These are phyloP conservation scores for Nyctalus aviator DNA, from an alignment of 2,797 vertebrate species.

Conservation along the genomic window DNA sequence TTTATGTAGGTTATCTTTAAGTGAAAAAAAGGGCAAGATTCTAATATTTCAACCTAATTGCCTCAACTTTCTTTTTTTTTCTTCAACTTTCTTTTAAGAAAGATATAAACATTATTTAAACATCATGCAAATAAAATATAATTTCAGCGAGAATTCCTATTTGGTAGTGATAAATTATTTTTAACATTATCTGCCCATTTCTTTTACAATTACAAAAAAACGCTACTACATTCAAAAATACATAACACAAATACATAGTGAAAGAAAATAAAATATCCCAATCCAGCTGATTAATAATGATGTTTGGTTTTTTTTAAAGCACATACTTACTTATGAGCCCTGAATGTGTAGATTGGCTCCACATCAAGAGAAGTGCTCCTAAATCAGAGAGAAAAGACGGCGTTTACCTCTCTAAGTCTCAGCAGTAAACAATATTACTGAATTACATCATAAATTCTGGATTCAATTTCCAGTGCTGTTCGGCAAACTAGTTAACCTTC, in stretches of 20 bases:
- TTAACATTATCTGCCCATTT: constrained; percentile 50
- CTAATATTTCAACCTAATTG: constrained; percentile 42
- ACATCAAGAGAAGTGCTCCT: constrained; percentile 98
- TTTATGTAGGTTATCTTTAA: constrained; percentile 8
- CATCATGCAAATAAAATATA: constrained; percentile 55
- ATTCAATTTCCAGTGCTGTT: constrained; percentile 45
- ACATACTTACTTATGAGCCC: constrained; percentile 95
- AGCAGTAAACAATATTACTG: constrained; percentile 4
- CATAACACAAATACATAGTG: neutral
- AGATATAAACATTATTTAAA: neutral
- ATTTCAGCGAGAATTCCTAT: constrained; percentile 26
- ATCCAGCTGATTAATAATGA: constrained; percentile 40
- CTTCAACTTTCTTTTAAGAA: constrained; percentile 38
- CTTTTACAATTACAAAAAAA: constrained; percentile 29
- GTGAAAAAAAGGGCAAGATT: neutral
- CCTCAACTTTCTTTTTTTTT: constrained; percentile 32
- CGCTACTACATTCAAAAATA: constrained; percentile 22
- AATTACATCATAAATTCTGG: constrained; percentile 49
- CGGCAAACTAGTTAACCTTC: constrained; percentile 59
- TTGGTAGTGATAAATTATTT: constrained; percentile 12
- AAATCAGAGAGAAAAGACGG: constrained; percentile 79
- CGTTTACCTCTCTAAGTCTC: neutral
- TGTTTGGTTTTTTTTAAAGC: constrained; percentile 46
- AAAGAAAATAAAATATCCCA: constrained; percentile 54
- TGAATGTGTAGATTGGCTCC: constrained; percentile 99